Evolutionary conservation across 2,113 vertebrate species (phyloP), one percentile per base, ranked within the genome.

Genomic region (Scophthalmus maximus): DNA sequence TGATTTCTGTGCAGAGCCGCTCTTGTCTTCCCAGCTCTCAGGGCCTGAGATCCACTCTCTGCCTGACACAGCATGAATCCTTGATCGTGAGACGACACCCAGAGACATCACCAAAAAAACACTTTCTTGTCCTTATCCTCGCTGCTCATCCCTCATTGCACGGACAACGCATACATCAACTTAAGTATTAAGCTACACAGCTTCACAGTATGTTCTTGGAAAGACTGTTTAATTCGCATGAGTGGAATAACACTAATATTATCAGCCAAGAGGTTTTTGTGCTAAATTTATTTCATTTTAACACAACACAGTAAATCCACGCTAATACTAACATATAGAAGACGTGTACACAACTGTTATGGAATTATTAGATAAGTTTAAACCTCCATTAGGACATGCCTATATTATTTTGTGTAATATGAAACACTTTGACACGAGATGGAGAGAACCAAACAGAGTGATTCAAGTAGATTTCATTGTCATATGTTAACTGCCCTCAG

Each of bases 1-100:
- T 83, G 79, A 83, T 78, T 83, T 82, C 61, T 77, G 84, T 66
- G 58, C 74, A 58, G 68, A 64, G 76, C 40, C 7, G 50, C 83
- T 83, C 81, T 83, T 76, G 71, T 86, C 84, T 70, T 68, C 67
- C 56, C 23, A 8, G 60, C 87, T 86, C 77, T 59, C 71, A 67
- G 15, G 72, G 67, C 34, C 75, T 9, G 73, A 75, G 61, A 86
- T 82, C 55, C 75, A 73, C 81, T 74, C 76, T 57, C 68, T 40
- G 78, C 84, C 82, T 75, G 81, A 92, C 81, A 79, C 71, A 26
- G 72, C 74, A 72, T 79, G 81, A 85, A 90, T 88, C 78, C 82
- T 70, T 87, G 82, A 92, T 84, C 66, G 80, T 64, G 64, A 81
- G 68, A 42, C 69, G 70, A 74, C 85, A 78, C 71, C 65, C 79